Percentiles rank a stretch among this genome's conserved stretches.
Conservation (phyloP, 2,113 vertebrate genomes). For the Anhinga anhinga region DNA sequence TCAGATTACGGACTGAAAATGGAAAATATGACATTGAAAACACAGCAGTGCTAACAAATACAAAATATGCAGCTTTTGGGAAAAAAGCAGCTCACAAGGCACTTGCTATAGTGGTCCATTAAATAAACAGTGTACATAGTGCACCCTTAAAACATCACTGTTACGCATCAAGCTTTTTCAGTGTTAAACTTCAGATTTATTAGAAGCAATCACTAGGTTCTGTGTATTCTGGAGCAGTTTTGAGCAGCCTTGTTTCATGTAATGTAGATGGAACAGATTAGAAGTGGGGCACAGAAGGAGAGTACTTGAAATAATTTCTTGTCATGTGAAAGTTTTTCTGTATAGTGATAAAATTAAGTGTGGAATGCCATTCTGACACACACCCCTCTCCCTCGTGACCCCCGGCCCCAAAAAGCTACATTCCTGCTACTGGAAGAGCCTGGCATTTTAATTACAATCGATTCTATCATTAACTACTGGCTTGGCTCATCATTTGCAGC, state of each 20-base stretch:
- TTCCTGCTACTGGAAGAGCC: slow-evolving; percentile 50
- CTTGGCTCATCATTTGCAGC: slow-evolving; percentile 55
- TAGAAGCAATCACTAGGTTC: not conserved
- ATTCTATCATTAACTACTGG: not conserved
- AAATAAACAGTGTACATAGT: not conserved
- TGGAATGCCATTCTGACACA: slow-evolving; percentile 18
- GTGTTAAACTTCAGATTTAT: not conserved
- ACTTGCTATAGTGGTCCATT: slow-evolving; percentile 56
- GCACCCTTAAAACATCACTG: not conserved
- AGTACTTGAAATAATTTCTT: not conserved
- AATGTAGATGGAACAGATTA: not conserved
- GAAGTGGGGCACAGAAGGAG: not conserved
- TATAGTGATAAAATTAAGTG: not conserved
- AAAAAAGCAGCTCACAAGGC: slow-evolving; percentile 55
- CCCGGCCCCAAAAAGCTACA: slow-evolving; percentile 32
- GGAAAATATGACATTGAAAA: not conserved
- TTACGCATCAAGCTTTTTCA: not conserved
- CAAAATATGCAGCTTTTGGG: not conserved
- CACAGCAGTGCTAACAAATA: not conserved
- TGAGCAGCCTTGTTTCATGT: slow-evolving; percentile 5
- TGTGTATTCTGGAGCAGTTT: not conserved
- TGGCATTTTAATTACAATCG: not conserved
- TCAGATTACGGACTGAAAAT: not conserved
- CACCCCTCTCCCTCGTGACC: not conserved
- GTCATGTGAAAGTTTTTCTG: not conserved